Evolutionary conservation across 2,113 vertebrate genomes (phyloP).

Genomic region (Oreochromis spilurus): DNA sequence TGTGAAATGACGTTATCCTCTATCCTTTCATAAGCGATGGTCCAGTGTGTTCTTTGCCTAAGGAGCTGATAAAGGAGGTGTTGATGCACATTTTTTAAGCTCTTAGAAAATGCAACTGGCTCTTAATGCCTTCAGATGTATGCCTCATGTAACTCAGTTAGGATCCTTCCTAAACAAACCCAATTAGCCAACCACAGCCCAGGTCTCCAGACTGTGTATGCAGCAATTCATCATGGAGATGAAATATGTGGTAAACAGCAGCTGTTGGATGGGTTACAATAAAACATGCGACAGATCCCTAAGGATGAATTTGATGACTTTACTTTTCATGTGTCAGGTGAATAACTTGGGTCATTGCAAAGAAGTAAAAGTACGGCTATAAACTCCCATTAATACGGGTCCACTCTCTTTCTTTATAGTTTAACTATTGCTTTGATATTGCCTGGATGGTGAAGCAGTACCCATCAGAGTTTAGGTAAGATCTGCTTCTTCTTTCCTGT

Average conservation of each 20-base stretch:
- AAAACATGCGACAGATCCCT: background rate
- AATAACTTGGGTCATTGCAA: background rate
- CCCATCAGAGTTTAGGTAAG: slow-evolving; percentile 87
- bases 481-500: background rate
- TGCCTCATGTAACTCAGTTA: background rate
- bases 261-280: background rate
- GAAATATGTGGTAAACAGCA: background rate
- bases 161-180: background rate
- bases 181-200: background rate
- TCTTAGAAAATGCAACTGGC: background rate
- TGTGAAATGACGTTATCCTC: background rate
- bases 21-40: background rate
- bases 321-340: background rate
- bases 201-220: background rate
- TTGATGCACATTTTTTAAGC: background rate
- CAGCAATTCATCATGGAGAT: background rate
- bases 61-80: background rate
- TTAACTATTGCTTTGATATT: slow-evolving; percentile 97
- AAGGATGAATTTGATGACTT: background rate
- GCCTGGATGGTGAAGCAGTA: slow-evolving; percentile 90
- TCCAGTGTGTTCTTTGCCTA: background rate
- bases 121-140: background rate
- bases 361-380: background rate
- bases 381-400: background rate
- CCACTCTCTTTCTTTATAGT: slow-evolving; percentile 67